A percentile compares a stretch with the other conserved stretches of the same genome.
These are phyloP conservation scores for Triplophysa siluroides DNA, from an alignment of 2,113 vertebrate species.

Conservation along the genomic window DNA sequence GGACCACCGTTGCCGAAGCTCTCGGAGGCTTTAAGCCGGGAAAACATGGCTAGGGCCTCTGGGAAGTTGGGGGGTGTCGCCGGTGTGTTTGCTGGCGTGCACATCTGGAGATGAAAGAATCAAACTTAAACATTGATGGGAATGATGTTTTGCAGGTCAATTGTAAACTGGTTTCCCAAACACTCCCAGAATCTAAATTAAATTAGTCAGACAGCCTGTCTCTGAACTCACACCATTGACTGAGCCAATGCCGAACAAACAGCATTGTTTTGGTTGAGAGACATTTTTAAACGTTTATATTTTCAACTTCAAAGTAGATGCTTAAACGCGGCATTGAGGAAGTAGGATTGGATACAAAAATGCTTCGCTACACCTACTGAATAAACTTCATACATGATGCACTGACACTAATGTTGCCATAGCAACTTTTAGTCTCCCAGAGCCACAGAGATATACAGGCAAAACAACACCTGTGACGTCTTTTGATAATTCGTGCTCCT, in stretches of 20 bases:
- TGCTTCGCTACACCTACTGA: neutral
- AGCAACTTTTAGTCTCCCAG: neutral
- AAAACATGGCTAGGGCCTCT: conserved; percentile 84
- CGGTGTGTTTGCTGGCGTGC: conserved; percentile 86
- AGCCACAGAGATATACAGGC: neutral
- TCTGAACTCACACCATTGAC: no score
- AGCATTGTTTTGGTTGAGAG: no score
- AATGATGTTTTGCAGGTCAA: neutral
- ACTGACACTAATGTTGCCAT: neutral
- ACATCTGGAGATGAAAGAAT: conserved; percentile 73
- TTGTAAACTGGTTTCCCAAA: neutral
- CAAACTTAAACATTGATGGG: neutral
- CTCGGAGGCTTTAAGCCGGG: conserved; percentile 84
- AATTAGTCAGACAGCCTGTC: no score
- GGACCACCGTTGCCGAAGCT: conserved; percentile 73
- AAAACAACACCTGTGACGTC: conserved; percentile 1
- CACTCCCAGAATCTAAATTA: no score
- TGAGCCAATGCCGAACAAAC: no score
- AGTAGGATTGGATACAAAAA: neutral
- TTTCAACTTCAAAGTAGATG: no score
- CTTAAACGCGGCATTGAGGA: neutral
- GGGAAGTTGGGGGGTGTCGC: conserved; percentile 88
- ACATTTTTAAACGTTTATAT: no score
- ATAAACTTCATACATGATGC: conserved; percentile 1
- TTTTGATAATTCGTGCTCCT: neutral